Percentiles rank a stretch among this genome's conserved stretches.
These are phyloP conservation scores for Synergus laeviventris DNA, from an alignment of 2,888 invertebrate species.

Conservation along the genomic window DNA sequence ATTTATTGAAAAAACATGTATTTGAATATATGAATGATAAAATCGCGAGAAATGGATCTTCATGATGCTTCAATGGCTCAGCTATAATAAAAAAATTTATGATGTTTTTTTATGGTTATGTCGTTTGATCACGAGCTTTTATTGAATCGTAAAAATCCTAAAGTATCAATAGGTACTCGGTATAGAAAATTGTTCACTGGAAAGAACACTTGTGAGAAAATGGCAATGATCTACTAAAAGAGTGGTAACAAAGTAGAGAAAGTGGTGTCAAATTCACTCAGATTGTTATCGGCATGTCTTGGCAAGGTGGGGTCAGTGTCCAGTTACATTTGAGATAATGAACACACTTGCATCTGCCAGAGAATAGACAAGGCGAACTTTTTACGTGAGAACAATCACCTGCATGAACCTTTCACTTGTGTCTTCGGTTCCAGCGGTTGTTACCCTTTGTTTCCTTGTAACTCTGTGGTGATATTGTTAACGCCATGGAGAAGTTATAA, in stretches of 20 bases:
- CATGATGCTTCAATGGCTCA: not conserved
- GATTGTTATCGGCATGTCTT: conserved; percentile 43
- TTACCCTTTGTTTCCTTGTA: not conserved
- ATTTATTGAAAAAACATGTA: too few species aligned
- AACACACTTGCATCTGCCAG: not conserved
- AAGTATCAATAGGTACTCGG: not conserved
- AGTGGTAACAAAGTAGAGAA: conserved; percentile 61
- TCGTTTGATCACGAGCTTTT: not conserved
- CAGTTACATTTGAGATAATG: conserved; percentile 59
- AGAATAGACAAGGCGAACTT: not conserved
- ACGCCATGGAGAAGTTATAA: not conserved
- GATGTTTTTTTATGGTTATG: not conserved
- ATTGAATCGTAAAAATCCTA: not conserved
- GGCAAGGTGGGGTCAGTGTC: conserved; percentile 58
- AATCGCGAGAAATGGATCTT: not conserved
- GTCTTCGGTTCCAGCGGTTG: not conserved
- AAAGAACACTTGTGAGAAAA: conserved; percentile 41
- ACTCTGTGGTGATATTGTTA: not conserved
- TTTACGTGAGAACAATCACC: not conserved
- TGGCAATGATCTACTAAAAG: conserved; percentile 49
- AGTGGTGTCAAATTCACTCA: conserved; percentile 52
- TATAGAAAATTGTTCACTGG: not conserved
- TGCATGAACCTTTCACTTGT: conserved; percentile 3
- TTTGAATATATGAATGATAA: not conserved
- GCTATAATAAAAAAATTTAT: not conserved